A percentile compares a stretch with the other conserved stretches of the same genome.
Evolutionary conservation across 2,888 invertebrate species (phyloP).

Genomic region (Brachypterus glaber): DNA sequence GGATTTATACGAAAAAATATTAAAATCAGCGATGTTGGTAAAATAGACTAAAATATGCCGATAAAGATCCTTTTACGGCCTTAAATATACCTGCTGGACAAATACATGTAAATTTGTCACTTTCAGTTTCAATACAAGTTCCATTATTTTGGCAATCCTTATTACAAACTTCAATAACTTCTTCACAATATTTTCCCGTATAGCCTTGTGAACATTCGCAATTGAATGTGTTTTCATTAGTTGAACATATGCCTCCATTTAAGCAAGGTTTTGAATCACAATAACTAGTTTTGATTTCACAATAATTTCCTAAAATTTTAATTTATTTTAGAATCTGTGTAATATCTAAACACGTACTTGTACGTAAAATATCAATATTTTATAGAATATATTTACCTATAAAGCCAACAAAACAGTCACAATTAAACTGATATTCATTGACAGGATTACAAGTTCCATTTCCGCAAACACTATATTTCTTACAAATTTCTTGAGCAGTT

Average conservation of each 20-base stretch:
- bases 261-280: constrained; percentile 48
- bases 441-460: constrained; percentile 36
- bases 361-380: constrained; percentile 7
- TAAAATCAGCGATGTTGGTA: too few species aligned
- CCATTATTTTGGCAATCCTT: constrained; percentile 44
- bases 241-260: constrained; percentile 45
- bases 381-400: constrained; percentile 36
- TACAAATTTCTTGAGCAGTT: constrained; percentile 43
- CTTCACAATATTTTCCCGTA: constrained; percentile 45
- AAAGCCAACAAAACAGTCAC: constrained; percentile 44
- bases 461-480: constrained; percentile 44
- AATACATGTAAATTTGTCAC: constrained; percentile 39
- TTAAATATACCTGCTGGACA: constrained; percentile 37
- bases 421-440: constrained; percentile 38
- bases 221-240: constrained; percentile 29
- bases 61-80: background rate
- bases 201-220: constrained; percentile 46
- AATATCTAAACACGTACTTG: constrained; percentile 6
- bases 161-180: constrained; percentile 34
- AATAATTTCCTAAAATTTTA: constrained; percentile 43
- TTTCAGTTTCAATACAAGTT: constrained; percentile 40
- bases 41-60: too few species aligned
- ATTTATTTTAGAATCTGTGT: too few species aligned
- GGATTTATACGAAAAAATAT: too few species aligned
- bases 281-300: constrained; percentile 42